A percentile compares a stretch with the other conserved stretches of the same genome.
These are phyloP conservation scores for Hylaeus volcanicus DNA, from an alignment of 1,140 invertebrate species.

Conservation along the genomic window DNA sequence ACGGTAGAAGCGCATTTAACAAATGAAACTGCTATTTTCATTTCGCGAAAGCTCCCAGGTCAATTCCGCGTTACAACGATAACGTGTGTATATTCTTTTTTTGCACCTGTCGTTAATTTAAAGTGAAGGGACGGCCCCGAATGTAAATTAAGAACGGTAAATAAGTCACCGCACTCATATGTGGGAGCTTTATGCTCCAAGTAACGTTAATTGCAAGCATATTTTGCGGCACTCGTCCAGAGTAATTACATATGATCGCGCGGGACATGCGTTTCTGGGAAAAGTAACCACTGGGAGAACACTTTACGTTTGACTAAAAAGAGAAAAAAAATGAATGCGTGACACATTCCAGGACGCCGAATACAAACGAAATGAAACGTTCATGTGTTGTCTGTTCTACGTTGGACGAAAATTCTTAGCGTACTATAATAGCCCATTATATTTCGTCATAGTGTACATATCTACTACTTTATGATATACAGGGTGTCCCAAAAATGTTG, in stretches of 20 bases:
- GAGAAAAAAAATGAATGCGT: not conserved
- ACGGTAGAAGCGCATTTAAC: not conserved
- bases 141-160: constrained; percentile 39
- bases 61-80: not conserved
- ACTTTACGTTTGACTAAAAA: not conserved
- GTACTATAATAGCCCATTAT: too few relatives aligned
- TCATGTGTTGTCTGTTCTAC: too few relatives aligned
- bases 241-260: constrained; percentile 34
- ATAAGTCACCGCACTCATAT: constrained; percentile 21
- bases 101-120: not conserved
- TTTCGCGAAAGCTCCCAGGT: not conserved
- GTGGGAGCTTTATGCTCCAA: constrained; percentile 6
- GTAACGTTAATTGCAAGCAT: constrained; percentile 31
- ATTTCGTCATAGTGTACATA: too few relatives aligned
- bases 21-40: not conserved
- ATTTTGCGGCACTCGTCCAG: not conserved
- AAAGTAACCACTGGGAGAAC: not conserved
- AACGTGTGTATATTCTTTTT: not conserved
- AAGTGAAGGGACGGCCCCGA: not conserved
- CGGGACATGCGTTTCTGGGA: not conserved
- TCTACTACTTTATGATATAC: too few relatives aligned
- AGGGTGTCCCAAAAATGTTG: too few relatives aligned
- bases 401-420: too few relatives aligned
- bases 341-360: not conserved
- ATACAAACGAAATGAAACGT: not conserved